Conservation (phyloP, 2,113 vertebrate genomes). For the Grammomys surdaster region DNA sequence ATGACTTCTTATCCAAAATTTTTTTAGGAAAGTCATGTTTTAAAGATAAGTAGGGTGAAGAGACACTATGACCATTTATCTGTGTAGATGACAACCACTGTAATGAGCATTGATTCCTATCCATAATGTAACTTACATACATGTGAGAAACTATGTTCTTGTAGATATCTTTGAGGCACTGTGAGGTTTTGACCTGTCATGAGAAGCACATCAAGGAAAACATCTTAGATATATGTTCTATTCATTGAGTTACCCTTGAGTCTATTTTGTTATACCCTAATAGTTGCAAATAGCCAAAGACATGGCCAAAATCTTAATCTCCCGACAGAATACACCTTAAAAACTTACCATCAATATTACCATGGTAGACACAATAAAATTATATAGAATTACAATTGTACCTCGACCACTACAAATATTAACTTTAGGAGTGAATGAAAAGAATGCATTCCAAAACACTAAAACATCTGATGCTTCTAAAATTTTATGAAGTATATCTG, state of each 20-base stretch:
- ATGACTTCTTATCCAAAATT: background rate
- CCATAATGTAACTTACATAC: background rate
- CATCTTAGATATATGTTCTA: background rate
- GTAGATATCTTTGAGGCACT: background rate
- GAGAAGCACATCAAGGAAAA: background rate
- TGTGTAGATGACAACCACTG: background rate
- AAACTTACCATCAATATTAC: background rate
- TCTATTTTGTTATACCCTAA: background rate
- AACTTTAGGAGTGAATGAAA: background rate
- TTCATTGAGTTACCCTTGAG: background rate
- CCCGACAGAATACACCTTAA: background rate
- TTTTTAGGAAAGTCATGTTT: background rate
- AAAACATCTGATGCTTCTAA: background rate
- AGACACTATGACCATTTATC: background rate
- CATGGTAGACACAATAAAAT: background rate
- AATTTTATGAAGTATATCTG: background rate
- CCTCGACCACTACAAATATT: background rate
- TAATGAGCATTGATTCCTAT: background rate
- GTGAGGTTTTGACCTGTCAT: background rate
- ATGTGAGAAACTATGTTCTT: background rate
- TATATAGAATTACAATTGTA: background rate
- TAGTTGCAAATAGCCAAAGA: background rate
- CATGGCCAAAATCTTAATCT: background rate
- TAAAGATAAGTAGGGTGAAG: background rate
- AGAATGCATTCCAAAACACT: background rate